Evolutionary conservation across 1,140 invertebrate species (phyloP), one percentile per base, ranked within the genome.

Genomic region (Onthophagus taurus): DNA sequence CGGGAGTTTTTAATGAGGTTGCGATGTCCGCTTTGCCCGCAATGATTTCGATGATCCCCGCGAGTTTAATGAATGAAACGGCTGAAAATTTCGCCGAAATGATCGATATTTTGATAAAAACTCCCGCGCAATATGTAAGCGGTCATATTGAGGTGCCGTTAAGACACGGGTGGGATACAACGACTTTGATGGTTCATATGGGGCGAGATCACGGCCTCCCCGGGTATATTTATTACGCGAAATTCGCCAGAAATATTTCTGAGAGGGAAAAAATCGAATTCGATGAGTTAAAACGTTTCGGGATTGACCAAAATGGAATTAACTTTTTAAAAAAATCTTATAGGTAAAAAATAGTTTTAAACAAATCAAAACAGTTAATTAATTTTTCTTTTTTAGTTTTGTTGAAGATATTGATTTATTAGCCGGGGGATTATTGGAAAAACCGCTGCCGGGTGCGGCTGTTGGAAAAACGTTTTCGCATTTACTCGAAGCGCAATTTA

Each of bases 181-280:
- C 67, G 57, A 59, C 74, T 43, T 49, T 76, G 50, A 61, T 76
- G 39, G 61, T 81, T 11, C 78, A 82, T 42, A 63, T 81, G 58
- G 87, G 83, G 0, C 71, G 94, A 31, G 95, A 98, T 65, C 92
- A 97, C 59, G 95, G 92, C 0, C 66, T 97, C 17, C 80, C 90
- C 0, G 75, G 85, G 1, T 98, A 97, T 59, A 70, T 82, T 1
- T 70, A 81, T 18, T 88, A 80, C 50, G 48, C 90, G 8, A 65
- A 77, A 18, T 66, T 82, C 23, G 97, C 93, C 61, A 45, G 64
- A 55, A 63, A 69, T 57, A 33, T 66, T 53, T 48, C 43, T 6
- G 34, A 55, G 55, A 13, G 66, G n/a, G 49, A 50, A 3, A 26
- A 61, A 60, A 39, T 75, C 63, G 62, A 74, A 45, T 72, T 90